Conservation (phyloP, 1,140 invertebrate genomes). For the Polyergus mexicanus region DNA sequence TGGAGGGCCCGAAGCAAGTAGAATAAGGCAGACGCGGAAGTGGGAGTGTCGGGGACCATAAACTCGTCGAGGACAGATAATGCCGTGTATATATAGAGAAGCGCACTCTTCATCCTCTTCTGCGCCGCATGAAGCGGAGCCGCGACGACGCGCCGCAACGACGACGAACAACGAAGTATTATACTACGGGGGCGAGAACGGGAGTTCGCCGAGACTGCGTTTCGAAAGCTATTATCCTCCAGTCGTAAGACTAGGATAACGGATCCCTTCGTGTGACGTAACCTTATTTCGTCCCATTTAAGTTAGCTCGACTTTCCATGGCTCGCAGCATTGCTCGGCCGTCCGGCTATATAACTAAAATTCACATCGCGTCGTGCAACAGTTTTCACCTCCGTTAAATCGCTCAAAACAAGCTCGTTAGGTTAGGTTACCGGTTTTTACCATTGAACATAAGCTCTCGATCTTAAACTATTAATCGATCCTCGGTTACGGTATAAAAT, state of each 20-base stretch:
- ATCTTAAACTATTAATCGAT: background rate
- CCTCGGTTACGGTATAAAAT: background rate
- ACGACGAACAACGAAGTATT: background rate
- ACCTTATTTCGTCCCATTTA: constrained; percentile 52
- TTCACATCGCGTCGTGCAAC: constrained; percentile 5
- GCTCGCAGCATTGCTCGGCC: constrained; percentile 5
- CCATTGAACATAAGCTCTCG: background rate
- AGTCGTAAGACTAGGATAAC: constrained; percentile 23
- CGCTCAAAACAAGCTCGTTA: background rate
- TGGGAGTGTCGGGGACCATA: constrained; percentile 40
- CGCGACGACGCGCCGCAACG: background rate
- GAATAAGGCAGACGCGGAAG: constrained; percentile 9
- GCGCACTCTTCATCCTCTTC: constrained; percentile 32
- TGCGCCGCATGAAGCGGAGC: constrained; percentile 23
- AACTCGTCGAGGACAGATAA: constrained; percentile 31
- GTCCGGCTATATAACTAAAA: constrained; percentile 10
- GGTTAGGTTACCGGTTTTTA: background rate
- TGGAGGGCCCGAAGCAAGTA: background rate
- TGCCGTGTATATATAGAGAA: constrained; percentile 37
- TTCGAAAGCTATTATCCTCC: constrained; percentile 58
- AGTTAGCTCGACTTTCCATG: constrained; percentile 43
- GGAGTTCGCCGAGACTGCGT: constrained; percentile 12
- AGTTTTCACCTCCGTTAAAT: background rate
- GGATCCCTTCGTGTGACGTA: constrained; percentile 41
- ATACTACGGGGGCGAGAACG: constrained; percentile 13